Base-by-base conservation (phyloP, 2,888 invertebrate genomes). In the Resseliella maxima region DNA sequence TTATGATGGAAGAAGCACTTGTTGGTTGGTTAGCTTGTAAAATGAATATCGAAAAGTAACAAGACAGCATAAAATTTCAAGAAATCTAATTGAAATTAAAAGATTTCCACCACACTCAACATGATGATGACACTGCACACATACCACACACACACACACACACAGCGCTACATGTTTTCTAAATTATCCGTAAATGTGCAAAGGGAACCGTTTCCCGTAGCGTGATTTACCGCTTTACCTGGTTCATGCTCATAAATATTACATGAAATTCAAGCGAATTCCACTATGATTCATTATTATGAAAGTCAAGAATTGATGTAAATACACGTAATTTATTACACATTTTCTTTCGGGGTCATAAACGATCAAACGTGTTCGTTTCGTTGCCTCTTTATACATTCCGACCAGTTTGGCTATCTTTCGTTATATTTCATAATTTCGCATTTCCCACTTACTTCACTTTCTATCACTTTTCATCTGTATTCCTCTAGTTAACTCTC, bases 311-410 rank as follows among this genome's bases (percentile, higher is more conserved):
- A 5, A 59, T 59, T 59, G 59, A 27, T 59, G 59, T 59, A 59
- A 59, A 59, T 27, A 24, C 59, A 24, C 3, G 59, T 59, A 59
- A 59, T 59, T 59, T 59, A 59, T 59, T 59, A 24, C 24, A 59
- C 59, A 12, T 27, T 59, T 59, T 59, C 27, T 59, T 59, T 59
- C 59, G 50, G 59, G 59, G 59, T 59, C 59, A 59, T 59, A 59
- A 59, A 59, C 24, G 59, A 59, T 59, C 59, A n/a, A 59, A n/a
- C 24, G 27, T 50, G 59, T 27, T 24, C 24, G 8, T 41, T 18
- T 12, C 12, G 59, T 59, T 59, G 59, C 27, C 27, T 24, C 24
- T 5, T 59, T 24, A 24, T 50, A 41, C 50, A 3, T 59, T 59
- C 27, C 27, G 27, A 50, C 50, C 12, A 12, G 41, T 5, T 41